A percentile compares a stretch with the other conserved stretches of the same genome.
Conservation (phyloP, 2,888 invertebrate species). For the Apantesis nais region DNA sequence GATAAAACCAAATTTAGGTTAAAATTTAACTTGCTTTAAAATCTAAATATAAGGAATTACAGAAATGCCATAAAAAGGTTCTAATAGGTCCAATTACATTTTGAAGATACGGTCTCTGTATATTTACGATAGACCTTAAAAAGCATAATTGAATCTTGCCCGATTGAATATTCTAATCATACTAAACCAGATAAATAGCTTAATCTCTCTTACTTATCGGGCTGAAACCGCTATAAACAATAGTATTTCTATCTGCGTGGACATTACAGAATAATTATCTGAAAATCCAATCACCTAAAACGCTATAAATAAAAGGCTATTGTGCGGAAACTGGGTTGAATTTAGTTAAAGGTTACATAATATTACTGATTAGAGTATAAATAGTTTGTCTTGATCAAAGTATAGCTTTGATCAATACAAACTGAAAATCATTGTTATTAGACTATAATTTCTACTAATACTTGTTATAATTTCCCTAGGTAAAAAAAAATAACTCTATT, state of each 20-base stretch:
- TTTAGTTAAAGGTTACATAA: constrained; percentile 43
- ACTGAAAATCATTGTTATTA: neutral
- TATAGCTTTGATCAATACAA: no score
- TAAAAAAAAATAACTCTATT: no score
- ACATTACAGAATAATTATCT: constrained; percentile 55
- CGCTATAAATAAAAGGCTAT: constrained; percentile 58
- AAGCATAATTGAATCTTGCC: constrained; percentile 39
- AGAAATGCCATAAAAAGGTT: neutral
- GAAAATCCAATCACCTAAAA: constrained; percentile 54
- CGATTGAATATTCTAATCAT: constrained; percentile 43
- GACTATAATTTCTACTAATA: neutral
- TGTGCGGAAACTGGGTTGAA: constrained; percentile 46
- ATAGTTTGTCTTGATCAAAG: neutral
- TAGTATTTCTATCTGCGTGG: constrained; percentile 47
- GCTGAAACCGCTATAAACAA: constrained; percentile 52
- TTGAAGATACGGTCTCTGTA: constrained; percentile 29
- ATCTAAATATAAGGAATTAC: constrained; percentile 1
- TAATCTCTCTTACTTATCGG: constrained; percentile 47
- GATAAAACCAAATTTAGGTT: neutral
- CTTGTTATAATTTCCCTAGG: no score
- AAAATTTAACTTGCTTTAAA: neutral
- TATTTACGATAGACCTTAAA: constrained; percentile 34
- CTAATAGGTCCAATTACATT: constrained; percentile 11
- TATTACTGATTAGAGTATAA: neutral
- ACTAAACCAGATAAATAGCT: constrained; percentile 44